Percentiles rank a stretch among this genome's conserved stretches.
These are phyloP conservation scores for Willisornis vidua DNA, from an alignment of 2,113 vertebrate species.

Conservation along the genomic window DNA sequence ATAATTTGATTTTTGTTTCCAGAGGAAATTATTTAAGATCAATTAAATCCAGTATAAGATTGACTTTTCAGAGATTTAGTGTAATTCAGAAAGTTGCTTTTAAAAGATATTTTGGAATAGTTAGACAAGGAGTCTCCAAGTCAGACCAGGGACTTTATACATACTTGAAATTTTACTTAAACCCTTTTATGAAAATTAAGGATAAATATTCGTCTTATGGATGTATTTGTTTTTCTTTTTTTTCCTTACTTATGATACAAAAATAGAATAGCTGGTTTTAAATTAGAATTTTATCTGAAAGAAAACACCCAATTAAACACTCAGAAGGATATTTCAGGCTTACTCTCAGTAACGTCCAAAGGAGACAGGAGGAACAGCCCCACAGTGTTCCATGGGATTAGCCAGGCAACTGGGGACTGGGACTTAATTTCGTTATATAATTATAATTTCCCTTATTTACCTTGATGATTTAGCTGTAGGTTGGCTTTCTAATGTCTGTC, in stretches of 20 bases:
- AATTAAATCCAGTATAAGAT: neutral
- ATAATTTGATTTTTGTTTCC: constrained; percentile 3
- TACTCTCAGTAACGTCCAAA: neutral
- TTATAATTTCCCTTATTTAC: neutral
- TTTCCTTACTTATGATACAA: neutral
- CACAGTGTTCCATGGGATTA: neutral
- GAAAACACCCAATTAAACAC: neutral
- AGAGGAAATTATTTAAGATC: neutral
- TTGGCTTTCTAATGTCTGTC: neutral
- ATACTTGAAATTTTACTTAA: neutral
- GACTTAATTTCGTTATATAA: neutral
- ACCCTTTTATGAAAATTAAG: neutral
- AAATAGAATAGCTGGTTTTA: neutral
- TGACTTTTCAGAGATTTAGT: neutral
- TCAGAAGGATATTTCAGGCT: neutral
- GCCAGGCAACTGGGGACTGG: neutral
- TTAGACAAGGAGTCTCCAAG: neutral
- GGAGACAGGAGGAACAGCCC: neutral
- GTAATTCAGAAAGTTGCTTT: neutral
- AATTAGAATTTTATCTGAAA: neutral
- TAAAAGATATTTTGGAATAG: neutral
- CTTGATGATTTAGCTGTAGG: neutral
- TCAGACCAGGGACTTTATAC: neutral
- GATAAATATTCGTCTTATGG: neutral
- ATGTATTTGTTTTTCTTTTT: rapidly evolving